phyloP scores from a whole-genome alignment of 1,140 invertebrate species.

The Drosophila sp. region DNA sequence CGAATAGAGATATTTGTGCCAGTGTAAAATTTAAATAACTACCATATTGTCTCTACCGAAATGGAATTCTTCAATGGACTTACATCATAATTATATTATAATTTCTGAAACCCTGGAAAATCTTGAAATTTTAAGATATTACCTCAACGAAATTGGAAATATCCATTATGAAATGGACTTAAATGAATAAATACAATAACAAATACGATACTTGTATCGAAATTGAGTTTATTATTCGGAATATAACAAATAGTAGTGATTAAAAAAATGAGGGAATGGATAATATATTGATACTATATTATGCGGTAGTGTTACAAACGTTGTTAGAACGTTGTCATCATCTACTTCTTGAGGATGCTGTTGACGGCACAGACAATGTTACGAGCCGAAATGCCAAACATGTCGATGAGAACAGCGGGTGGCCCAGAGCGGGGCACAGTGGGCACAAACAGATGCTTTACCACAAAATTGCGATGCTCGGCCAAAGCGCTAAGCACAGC shows the following conservation, averaged over 20 bases:
- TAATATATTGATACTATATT: slow-evolving; percentile 1
- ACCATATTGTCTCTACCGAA: too few species aligned
- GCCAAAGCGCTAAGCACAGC: slow-evolving; percentile 94
- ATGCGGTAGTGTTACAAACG: background rate
- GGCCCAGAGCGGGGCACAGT: slow-evolving; percentile 96
- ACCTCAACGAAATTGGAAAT: too few species aligned
- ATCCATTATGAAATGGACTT: too few species aligned
- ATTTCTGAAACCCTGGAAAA: too few species aligned
- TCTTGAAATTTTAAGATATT: too few species aligned
- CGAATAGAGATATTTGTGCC: too few species aligned
- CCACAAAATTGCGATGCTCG: slow-evolving; percentile 89
- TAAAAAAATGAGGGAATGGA: slow-evolving; percentile 6
- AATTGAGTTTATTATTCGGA: slow-evolving; percentile 7
- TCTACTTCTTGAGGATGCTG: slow-evolving; percentile 87
- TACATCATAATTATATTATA: too few species aligned
- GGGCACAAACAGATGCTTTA: slow-evolving; percentile 94
- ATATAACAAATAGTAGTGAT: background rate
- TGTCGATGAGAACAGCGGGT: slow-evolving; percentile 92
- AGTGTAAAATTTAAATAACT: too few species aligned
- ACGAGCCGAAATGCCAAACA: slow-evolving; percentile 94
- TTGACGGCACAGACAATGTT: slow-evolving; percentile 91
- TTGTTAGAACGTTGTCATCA: slow-evolving; percentile 20
- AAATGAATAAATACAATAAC: too few species aligned
- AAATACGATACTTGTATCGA: slow-evolving; percentile 1
- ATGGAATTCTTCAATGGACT: too few species aligned